Conservation (phyloP, 2,797 vertebrate species). For the Paramormyrops hopkinsi region DNA sequence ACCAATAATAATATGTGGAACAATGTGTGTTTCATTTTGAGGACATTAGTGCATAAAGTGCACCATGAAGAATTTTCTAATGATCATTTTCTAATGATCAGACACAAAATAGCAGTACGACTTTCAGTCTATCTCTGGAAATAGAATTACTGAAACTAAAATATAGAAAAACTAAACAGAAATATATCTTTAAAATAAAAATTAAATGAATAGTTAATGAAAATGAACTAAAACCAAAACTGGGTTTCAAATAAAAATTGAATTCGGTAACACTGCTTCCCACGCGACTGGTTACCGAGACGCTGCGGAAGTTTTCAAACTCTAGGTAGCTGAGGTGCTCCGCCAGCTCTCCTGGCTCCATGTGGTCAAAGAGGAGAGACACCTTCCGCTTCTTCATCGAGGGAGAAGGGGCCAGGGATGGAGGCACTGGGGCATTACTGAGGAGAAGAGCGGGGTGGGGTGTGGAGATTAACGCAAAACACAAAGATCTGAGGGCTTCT, state of each 20-base stretch:
- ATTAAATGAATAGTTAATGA: neutral
- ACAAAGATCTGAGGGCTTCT: neutral
- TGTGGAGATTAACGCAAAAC: neutral
- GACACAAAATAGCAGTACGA: neutral
- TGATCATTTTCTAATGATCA: neutral
- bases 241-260: neutral
- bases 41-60: neutral
- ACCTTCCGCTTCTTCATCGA: slow-evolving; percentile 86
- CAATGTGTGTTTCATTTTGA: neutral
- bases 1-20: neutral
- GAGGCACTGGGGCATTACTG: slow-evolving; percentile 52
- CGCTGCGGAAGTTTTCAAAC: slow-evolving; percentile 82
- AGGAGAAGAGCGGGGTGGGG: slow-evolving; percentile 7
- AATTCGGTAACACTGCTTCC: neutral
- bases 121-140: neutral
- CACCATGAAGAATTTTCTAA: neutral
- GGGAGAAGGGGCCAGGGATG: slow-evolving; percentile 60
- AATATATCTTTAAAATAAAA: neutral
- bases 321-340: slow-evolving; percentile 84
- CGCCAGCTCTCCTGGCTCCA: slow-evolving; percentile 79
- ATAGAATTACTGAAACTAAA: neutral
- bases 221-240: neutral
- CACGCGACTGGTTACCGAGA: slow-evolving; percentile 61
- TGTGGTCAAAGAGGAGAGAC: slow-evolving; percentile 85
- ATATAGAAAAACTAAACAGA: neutral